phyloP scores from a whole-genome alignment of 2,888 invertebrate genomes.

The Leucozona laternaria region DNA sequence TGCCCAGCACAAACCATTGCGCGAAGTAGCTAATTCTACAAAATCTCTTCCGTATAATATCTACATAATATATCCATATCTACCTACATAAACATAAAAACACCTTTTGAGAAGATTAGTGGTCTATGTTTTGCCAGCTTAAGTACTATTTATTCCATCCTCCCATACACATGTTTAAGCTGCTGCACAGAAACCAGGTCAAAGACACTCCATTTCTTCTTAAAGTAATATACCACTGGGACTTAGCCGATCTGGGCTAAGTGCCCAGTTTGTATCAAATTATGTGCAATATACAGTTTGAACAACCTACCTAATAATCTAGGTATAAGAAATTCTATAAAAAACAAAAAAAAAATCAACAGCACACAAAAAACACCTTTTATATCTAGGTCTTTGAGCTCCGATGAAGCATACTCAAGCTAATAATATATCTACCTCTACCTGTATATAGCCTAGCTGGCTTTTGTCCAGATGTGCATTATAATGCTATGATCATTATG shows the following conservation, averaged over 20 bases:
- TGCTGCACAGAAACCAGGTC: constrained; percentile 21
- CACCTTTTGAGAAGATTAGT: background rate
- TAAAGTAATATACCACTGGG: constrained; percentile 18
- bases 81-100: constrained; percentile 9
- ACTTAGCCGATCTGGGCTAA: constrained; percentile 14
- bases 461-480: constrained; percentile 34
- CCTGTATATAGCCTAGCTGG: too few species aligned
- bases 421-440: constrained; percentile 3
- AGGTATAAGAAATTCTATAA: constrained; percentile 11
- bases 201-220: constrained; percentile 28
- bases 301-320: constrained; percentile 34
- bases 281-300: constrained; percentile 31
- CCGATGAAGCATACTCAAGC: constrained; percentile 12
- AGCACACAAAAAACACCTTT: background rate
- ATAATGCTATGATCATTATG: constrained; percentile 24
- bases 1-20: background rate
- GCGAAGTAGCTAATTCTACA: background rate
- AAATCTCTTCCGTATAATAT: background rate
- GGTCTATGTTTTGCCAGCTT: background rate
- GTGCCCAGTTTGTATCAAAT: constrained; percentile 37
- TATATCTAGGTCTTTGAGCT: constrained; percentile 26
- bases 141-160: background rate
- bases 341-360: background rate
- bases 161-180: background rate
- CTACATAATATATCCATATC: background rate